phyloP scores from a whole-genome alignment of 2,888 invertebrate species.

The Eulithis testata region DNA sequence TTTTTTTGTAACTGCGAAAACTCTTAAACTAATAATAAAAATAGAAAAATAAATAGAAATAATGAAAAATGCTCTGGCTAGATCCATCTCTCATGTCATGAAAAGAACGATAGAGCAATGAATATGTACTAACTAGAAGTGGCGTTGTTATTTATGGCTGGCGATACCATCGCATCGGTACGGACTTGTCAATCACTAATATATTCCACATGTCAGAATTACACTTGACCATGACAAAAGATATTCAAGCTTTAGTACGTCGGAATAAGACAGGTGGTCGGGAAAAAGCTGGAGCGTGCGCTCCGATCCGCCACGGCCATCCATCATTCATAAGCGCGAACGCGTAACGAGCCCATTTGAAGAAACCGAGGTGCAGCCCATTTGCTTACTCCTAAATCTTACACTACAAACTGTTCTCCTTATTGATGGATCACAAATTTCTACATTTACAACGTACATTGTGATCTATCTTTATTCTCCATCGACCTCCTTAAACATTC shows the following conservation, averaged over 20 bases:
- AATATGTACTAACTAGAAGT: slow-evolving; percentile 81
- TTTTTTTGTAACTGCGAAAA: background rate
- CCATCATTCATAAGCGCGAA: slow-evolving; percentile 75
- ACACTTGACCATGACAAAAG: slow-evolving; percentile 48
- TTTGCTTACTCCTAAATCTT: slow-evolving; percentile 58
- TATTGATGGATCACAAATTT: slow-evolving; percentile 71
- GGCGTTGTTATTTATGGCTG: slow-evolving; percentile 79
- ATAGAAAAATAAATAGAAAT: too few species aligned
- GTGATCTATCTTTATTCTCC: slow-evolving; percentile 58
- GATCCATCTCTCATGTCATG: slow-evolving; percentile 21
- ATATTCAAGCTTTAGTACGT: slow-evolving; percentile 47
- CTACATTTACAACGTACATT: slow-evolving; percentile 58
- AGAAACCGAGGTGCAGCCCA: slow-evolving; percentile 52
- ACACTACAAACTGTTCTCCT: slow-evolving; percentile 52
- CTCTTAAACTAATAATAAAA: background rate
- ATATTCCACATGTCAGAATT: slow-evolving; percentile 60
- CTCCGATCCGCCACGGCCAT: slow-evolving; percentile 74
- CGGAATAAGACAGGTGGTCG: slow-evolving; percentile 50
- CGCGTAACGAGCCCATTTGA: slow-evolving; percentile 82
- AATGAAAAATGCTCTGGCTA: slow-evolving; percentile 1
- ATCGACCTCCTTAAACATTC: slow-evolving; percentile 56
- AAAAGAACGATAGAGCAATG: slow-evolving; percentile 62
- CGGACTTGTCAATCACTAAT: slow-evolving; percentile 81
- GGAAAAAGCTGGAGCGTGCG: slow-evolving; percentile 50
- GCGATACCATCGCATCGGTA: slow-evolving; percentile 74